Evolutionary conservation across 2,888 invertebrate species (phyloP).

Genomic region (Acronicta leporina): DNA sequence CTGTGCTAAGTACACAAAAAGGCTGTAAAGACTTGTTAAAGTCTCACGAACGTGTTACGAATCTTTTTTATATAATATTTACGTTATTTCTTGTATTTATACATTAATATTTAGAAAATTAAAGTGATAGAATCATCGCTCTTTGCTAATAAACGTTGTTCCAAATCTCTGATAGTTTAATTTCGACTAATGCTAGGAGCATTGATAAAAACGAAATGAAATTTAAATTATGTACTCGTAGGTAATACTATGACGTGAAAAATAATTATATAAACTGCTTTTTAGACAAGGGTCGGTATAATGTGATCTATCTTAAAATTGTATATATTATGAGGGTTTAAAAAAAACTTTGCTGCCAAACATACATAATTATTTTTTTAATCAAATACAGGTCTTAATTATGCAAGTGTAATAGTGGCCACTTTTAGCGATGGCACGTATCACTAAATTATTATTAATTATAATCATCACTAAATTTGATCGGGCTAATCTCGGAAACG

Average conservation of each 20-base stretch:
- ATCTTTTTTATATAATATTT: conserved; percentile 35
- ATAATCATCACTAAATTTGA: too few species aligned
- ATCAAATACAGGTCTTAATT: conserved; percentile 6
- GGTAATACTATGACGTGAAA: neutral
- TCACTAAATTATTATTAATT: too few species aligned
- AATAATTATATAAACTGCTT: conserved; percentile 23
- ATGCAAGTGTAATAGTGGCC: neutral
- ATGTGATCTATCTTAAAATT: conserved; percentile 51
- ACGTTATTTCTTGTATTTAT: conserved; percentile 36
- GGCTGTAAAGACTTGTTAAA: conserved; percentile 46
- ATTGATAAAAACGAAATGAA: conserved; percentile 4
- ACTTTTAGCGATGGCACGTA: conserved; percentile 3
- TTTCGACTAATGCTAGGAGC: conserved; percentile 26
- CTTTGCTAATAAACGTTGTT: conserved; percentile 42
- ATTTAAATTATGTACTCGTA: conserved; percentile 1
- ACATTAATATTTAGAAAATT: conserved; percentile 45
- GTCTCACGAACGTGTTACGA: conserved; percentile 42
- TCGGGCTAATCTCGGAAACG: too few species aligned
- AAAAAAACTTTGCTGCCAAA: conserved; percentile 52
- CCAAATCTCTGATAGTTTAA: conserved; percentile 32
- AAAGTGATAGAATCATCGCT: conserved; percentile 41
- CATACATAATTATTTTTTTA: conserved; percentile 48
- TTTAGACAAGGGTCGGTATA: conserved; percentile 19
- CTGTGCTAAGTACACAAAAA: conserved; percentile 46
- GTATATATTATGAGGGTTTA: conserved; percentile 40